These are phyloP conservation scores for Calypte anna DNA, from an alignment of 2,113 vertebrate genomes.

Conservation along the genomic window DNA sequence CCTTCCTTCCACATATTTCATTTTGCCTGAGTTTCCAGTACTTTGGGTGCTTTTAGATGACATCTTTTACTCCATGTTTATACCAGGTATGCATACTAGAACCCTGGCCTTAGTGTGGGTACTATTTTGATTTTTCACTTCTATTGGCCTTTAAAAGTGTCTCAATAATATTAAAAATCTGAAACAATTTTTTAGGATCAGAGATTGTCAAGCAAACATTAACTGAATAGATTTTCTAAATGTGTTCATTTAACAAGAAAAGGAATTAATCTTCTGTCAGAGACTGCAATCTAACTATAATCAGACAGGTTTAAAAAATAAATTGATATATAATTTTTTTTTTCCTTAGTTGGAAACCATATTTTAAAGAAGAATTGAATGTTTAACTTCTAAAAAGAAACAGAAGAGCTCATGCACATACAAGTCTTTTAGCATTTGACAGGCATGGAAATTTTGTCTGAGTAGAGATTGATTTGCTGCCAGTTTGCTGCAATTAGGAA, in stretches of 20 bases:
- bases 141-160: accelerated
- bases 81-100: neutral
- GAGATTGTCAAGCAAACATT: conserved; percentile 10
- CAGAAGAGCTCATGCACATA: conserved; percentile 1
- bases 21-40: neutral
- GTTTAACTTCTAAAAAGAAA: neutral
- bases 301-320: conserved; percentile 49
- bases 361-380: neutral
- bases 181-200: neutral
- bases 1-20: neutral
- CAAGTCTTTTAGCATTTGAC: neutral
- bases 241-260: conserved; percentile 35
- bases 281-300: conserved; percentile 22
- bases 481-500: conserved; percentile 46
- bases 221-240: conserved; percentile 30
- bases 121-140: neutral
- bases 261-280: conserved; percentile 16
- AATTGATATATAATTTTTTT: neutral
- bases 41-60: neutral
- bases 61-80: neutral
- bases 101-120: neutral
- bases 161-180: neutral
- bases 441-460: conserved; percentile 1
- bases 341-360: neutral
- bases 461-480: conserved; percentile 40